Evolutionary conservation across 2,797 vertebrate species (phyloP), one percentile per base, ranked within the genome.

Genomic region (Coilia nasus): DNA sequence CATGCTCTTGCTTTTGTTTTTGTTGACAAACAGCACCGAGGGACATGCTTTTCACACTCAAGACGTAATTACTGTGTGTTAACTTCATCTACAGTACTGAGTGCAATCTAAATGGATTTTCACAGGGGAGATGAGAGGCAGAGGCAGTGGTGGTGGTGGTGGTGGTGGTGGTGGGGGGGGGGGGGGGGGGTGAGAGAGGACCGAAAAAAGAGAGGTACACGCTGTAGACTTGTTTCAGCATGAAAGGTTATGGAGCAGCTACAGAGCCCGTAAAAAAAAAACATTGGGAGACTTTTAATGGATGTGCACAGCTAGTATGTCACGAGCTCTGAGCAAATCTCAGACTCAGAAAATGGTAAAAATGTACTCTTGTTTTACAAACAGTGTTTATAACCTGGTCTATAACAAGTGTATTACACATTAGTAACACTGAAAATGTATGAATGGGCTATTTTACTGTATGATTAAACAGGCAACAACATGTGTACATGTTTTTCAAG

Each of bases 31-130:
- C 35, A 44, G 15, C 71, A 78, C 31, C 15, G 19, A 78, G 17
- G 41, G 71, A 44, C 71, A 78, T 78, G 71, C 71, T 78, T 78
- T 78, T 78, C 71, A 78, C 31, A 71, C 64, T 71, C 64, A 44
- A 78, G 71, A 78, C 17, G 71, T 78, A 78, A 78, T 78, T 78
- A 44, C 35, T 78, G 17, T 44, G 31, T 78, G 71, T 78, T 78
- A 44, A 21, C 71, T 44, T 78, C 35, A 78, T 78, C 71, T 78
- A 1, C 5, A 5, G 35, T 35, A 25, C n/a, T 11, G 60, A 64
- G 60, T 64, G n/a, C 71, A 78, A 31, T 44, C 31, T 35, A 31
- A 4, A 31, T 75, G 28, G 15, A 35, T 41, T 11, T 75, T 17
- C 67, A 41, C 67, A 35, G 35, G 15, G 41, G 71, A 44, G 35